phyloP scores from a whole-genome alignment of 2,113 vertebrate genomes.

The Psilopogon haemacephalus region DNA sequence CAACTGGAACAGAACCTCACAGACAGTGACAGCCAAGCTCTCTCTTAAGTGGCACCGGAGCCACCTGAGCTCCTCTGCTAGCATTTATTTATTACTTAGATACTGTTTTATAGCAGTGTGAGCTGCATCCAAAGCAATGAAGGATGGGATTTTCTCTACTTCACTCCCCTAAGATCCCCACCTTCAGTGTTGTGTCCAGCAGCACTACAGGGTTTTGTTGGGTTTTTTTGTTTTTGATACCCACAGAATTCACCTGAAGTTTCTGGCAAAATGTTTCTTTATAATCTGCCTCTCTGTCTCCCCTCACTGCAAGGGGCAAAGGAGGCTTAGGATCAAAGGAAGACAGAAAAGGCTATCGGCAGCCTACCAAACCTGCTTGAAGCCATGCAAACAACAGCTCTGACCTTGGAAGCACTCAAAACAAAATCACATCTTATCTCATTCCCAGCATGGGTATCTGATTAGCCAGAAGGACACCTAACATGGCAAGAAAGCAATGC shows the following conservation, averaged over 20 bases:
- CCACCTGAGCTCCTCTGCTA: neutral
- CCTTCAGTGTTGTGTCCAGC: too few species aligned
- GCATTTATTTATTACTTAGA: neutral
- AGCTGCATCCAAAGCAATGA: too few species aligned
- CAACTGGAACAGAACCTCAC: neutral
- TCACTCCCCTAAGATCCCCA: too few species aligned
- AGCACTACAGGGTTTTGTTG: neutral
- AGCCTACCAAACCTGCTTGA: conserved; percentile 1
- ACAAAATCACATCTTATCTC: conserved; percentile 50
- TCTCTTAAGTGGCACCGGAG: neutral
- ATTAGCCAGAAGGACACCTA: conserved; percentile 38
- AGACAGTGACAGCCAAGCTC: neutral
- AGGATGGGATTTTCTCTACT: too few species aligned
- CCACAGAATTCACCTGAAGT: neutral
- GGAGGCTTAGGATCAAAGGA: neutral
- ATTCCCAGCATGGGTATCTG: conserved; percentile 10
- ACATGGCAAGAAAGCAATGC: neutral
- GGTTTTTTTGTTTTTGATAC: neutral
- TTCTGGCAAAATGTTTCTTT: neutral
- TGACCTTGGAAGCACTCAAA: conserved; percentile 62
- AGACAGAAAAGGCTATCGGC: conserved; percentile 17
- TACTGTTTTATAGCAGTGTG: too few species aligned
- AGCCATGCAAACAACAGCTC: conserved; percentile 43
- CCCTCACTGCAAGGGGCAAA: neutral
- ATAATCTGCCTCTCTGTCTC: accelerated